These are phyloP conservation scores for Acanthornis magna DNA, from an alignment of 2,797 vertebrate species.

Conservation along the genomic window DNA sequence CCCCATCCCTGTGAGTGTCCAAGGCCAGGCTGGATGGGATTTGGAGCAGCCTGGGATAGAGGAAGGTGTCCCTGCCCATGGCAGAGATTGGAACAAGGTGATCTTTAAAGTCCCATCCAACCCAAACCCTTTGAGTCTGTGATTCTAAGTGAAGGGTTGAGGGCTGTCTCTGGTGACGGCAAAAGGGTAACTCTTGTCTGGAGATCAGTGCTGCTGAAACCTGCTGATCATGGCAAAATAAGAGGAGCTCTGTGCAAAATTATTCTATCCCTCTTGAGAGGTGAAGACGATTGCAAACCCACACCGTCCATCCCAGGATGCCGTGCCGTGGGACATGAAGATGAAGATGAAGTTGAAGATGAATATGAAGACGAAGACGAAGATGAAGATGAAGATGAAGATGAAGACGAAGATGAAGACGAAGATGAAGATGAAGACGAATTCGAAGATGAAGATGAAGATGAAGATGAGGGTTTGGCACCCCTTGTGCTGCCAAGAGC, in stretches of 20 bases:
- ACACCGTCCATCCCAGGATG: neutral
- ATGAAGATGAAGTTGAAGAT: neutral
- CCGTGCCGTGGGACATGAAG: fast-evolving
- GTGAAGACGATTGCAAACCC: fast-evolving
- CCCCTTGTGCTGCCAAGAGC: no score
- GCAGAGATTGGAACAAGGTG: neutral
- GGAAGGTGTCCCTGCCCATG: neutral
- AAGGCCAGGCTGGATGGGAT: neutral
- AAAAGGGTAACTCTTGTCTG: neutral
- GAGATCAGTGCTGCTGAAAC: neutral
- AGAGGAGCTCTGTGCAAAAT: neutral
- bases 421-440: neutral
- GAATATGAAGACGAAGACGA: no score
- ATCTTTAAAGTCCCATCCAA: neutral
- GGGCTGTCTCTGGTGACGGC: neutral
- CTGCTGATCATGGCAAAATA: fast-evolving
- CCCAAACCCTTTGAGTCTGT: neutral
- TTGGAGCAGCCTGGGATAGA: neutral
- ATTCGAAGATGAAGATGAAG: no score
- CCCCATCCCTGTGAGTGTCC: neutral
- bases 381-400: no score
- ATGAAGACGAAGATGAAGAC: neutral
- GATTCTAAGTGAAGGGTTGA: neutral
- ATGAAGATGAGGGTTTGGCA: neutral
- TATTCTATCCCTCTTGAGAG: neutral